These are phyloP conservation scores for Arenaria interpres DNA, from an alignment of 2,113 vertebrate species.

Conservation along the genomic window DNA sequence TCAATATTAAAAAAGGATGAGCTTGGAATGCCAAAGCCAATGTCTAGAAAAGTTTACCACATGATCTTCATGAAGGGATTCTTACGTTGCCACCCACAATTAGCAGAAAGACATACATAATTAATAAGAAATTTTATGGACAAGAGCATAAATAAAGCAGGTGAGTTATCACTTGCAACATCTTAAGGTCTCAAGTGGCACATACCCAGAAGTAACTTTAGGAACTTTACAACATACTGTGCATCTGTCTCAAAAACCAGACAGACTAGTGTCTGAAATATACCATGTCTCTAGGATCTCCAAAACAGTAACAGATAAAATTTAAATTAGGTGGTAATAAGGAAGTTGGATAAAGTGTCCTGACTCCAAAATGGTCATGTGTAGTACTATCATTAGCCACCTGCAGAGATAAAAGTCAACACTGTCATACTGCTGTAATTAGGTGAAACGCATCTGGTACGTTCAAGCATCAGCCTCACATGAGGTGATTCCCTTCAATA, in stretches of 20 bases:
- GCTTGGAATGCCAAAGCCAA: neutral
- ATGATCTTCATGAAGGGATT: neutral
- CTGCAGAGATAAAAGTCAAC: neutral
- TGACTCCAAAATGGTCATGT: neutral
- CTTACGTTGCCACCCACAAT: neutral
- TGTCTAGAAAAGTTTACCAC: neutral
- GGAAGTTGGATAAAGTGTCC: neutral
- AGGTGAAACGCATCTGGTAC: neutral
- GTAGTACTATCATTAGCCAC: neutral
- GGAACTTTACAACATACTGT: neutral
- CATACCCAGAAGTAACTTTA: neutral
- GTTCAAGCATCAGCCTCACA: neutral
- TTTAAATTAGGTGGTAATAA: neutral
- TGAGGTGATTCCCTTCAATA: neutral
- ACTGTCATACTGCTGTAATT: neutral
- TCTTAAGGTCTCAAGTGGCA: neutral
- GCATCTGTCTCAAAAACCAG: neutral
- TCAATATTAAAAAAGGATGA: neutral
- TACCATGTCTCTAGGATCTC: neutral
- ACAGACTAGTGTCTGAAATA: neutral
- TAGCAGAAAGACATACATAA: neutral
- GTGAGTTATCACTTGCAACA: neutral
- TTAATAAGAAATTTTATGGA: neutral
- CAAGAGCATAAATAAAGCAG: neutral
- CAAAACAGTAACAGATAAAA: neutral